phyloP scores from a whole-genome alignment of 2,113 vertebrate species.

The Porphyrio hochstetteri region DNA sequence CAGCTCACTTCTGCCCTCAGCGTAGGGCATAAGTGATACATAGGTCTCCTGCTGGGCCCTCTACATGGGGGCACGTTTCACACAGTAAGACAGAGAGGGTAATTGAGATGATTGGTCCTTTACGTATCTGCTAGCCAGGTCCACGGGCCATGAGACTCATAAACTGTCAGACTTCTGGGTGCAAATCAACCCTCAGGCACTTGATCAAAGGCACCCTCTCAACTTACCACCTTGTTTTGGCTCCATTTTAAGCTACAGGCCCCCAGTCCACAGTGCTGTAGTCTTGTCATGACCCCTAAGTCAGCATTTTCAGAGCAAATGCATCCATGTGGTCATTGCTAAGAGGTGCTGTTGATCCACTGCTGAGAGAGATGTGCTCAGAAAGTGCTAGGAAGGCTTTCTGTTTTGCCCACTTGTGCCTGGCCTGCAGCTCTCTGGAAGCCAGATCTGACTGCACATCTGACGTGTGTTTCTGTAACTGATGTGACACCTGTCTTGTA shows the following conservation, averaged over 20 bases:
- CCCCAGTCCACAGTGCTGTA: background rate
- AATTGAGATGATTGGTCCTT: background rate
- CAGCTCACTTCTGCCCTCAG: background rate
- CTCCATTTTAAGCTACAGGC: background rate
- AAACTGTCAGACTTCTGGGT: background rate
- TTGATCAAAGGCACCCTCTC: conserved; percentile 1
- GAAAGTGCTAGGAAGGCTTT: background rate
- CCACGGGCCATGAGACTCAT: background rate
- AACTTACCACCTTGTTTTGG: background rate
- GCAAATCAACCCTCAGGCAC: background rate
- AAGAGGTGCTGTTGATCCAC: conserved; percentile 41
- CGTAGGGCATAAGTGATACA: background rate
- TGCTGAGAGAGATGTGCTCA: background rate
- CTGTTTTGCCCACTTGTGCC: background rate
- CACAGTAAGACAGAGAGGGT: background rate
- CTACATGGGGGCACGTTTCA: background rate
- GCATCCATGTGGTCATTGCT: conserved; percentile 12
- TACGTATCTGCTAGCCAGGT: background rate
- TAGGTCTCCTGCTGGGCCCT: background rate
- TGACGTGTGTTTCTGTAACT: conserved; percentile 22
- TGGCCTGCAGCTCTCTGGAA: background rate
- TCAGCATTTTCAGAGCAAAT: conserved; percentile 58
- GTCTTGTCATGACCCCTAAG: background rate
- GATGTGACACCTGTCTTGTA: conserved; percentile 26
- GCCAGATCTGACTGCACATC: background rate